phyloP scores from a whole-genome alignment of 2,797 vertebrate genomes.

The Streptopelia turtur region DNA sequence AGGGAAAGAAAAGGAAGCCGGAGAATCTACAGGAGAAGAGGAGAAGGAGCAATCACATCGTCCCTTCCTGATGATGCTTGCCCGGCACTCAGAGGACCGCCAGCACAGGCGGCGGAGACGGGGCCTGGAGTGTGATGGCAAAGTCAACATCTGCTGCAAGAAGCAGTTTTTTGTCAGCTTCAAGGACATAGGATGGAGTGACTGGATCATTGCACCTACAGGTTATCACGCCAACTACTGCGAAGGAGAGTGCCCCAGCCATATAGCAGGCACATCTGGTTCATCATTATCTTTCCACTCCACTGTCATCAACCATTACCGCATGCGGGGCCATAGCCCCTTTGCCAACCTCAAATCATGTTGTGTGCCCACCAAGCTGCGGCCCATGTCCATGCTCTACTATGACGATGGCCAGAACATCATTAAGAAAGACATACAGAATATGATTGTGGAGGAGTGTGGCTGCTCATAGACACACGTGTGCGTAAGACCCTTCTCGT shows the following conservation, averaged over 20 bases:
- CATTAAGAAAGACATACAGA: slow-evolving; percentile 98
- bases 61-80: slow-evolving; percentile 95
- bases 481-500: not conserved
- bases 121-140: slow-evolving; percentile 95
- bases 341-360: slow-evolving; percentile 96
- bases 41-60: slow-evolving; percentile 93
- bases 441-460: slow-evolving; percentile 99
- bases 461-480: slow-evolving; percentile 87
- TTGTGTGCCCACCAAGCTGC: slow-evolving; percentile 94
- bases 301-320: slow-evolving; percentile 97
- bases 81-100: slow-evolving; percentile 86
- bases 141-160: slow-evolving; percentile 96
- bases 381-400: slow-evolving; percentile 99
- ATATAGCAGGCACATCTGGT: slow-evolving; percentile 92
- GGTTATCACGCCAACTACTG: slow-evolving; percentile 98
- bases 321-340: slow-evolving; percentile 92
- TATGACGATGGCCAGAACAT: slow-evolving; percentile 98
- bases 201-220: slow-evolving; percentile 88
- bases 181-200: slow-evolving; percentile 91
- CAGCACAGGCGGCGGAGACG: slow-evolving; percentile 85
- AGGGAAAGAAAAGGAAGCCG: slow-evolving; percentile 76
- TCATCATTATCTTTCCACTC: slow-evolving; percentile 96
- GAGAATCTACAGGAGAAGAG: slow-evolving; percentile 76
- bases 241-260: slow-evolving; percentile 95
- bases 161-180: slow-evolving; percentile 97